A percentile compares a stretch with the other conserved stretches of the same genome.
phyloP scores from a whole-genome alignment of 2,888 invertebrate species.

The Platerodrilus igneus region DNA sequence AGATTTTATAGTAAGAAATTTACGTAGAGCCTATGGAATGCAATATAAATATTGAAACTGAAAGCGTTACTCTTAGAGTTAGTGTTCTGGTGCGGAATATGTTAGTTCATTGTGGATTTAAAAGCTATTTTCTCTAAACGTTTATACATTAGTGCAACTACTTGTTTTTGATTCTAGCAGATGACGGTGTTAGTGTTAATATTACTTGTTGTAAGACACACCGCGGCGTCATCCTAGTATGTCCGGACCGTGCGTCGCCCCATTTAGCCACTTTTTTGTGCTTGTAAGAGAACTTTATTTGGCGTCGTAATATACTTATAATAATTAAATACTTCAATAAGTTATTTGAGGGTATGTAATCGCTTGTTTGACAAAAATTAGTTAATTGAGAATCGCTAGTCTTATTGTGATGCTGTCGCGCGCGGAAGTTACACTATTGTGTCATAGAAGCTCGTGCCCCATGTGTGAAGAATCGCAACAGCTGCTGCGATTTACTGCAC shows the following conservation, averaged over 20 bases:
- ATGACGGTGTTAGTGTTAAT: constrained; percentile 13
- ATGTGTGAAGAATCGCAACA: constrained; percentile 18
- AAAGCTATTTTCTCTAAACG: constrained; percentile 13
- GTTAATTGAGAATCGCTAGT: constrained; percentile 14
- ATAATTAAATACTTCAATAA: too few species aligned
- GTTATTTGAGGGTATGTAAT: constrained; percentile 14
- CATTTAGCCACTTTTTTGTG: constrained; percentile 26
- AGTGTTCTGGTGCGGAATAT: too few species aligned
- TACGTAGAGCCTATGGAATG: not conserved
- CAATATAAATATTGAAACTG: constrained; percentile 1
- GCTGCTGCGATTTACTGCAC: constrained; percentile 12
- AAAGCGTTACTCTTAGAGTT: not conserved
- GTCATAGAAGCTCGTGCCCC: constrained; percentile 15
- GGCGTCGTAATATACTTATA: constrained; percentile 25
- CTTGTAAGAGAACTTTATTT: constrained; percentile 19
- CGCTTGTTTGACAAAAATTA: constrained; percentile 20
- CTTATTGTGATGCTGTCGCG: constrained; percentile 25
- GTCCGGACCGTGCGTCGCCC: constrained; percentile 22
- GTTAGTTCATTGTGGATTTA: constrained; percentile 18
- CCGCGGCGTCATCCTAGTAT: constrained; percentile 20
- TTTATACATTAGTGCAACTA: constrained; percentile 6
- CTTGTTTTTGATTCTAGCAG: constrained; percentile 10
- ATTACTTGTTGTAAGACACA: constrained; percentile 10
- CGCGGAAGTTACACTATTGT: constrained; percentile 22
- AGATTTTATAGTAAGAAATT: constrained; percentile 1